Evolutionary conservation across 2,113 vertebrate species (phyloP).

Genomic region (Elephantulus edwardii): DNA sequence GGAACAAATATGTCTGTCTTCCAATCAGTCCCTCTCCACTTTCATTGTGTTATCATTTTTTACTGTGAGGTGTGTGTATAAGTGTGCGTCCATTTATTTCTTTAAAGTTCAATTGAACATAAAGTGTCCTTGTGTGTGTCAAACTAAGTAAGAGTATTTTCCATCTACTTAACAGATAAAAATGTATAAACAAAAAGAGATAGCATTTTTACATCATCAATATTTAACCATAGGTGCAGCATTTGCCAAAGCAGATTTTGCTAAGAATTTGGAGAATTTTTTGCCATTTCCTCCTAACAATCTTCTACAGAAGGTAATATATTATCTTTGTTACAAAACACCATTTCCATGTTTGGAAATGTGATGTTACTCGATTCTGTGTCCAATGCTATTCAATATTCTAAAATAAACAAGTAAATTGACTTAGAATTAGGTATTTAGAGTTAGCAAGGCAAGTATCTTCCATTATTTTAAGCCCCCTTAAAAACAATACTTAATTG

Average conservation of each 20-base stretch:
- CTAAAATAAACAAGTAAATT: constrained; percentile 33
- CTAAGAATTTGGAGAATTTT: constrained; percentile 26
- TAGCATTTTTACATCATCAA: not conserved
- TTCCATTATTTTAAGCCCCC: constrained; percentile 3
- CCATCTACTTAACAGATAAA: not conserved
- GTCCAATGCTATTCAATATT: constrained; percentile 7
- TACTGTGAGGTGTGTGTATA: not conserved
- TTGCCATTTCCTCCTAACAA: constrained; percentile 49
- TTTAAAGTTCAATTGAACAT: constrained; percentile 19
- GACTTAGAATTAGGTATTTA: constrained; percentile 12
- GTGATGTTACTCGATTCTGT: not conserved
- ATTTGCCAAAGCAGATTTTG: constrained; percentile 39
- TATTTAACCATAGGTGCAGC: constrained; percentile 1
- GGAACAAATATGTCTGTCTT: no score
- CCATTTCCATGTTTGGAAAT: constrained; percentile 3
- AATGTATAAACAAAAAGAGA: constrained; percentile 29
- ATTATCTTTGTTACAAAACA: constrained; percentile 48
- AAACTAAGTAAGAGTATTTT: not conserved
- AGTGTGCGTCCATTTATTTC: not conserved
- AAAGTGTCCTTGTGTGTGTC: not conserved
- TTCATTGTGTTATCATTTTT: no score
- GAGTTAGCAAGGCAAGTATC: not conserved
- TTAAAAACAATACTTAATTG: constrained; percentile 18
- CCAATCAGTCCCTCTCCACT: no score
- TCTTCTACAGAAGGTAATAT: constrained; percentile 14